Evolutionary conservation across 2,888 invertebrate species (phyloP).

Genomic region (Mythimna impura): DNA sequence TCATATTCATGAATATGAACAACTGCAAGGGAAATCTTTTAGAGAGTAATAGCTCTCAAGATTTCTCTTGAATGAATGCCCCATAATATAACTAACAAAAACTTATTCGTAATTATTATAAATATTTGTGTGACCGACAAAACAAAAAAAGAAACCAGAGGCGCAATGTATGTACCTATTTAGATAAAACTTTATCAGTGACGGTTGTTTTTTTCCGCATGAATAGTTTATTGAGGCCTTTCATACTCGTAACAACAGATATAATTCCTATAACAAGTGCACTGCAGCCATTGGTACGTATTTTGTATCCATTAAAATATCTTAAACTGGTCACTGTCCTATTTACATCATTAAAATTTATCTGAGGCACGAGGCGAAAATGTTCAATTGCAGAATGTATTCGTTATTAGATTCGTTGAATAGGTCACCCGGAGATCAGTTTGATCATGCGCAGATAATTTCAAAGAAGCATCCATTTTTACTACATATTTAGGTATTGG

Average conservation of each 20-base stretch:
- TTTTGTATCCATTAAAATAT: constrained; percentile 25
- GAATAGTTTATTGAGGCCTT: constrained; percentile 32
- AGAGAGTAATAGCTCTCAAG: no score
- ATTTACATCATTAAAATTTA: constrained; percentile 40
- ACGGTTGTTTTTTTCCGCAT: constrained; percentile 47
- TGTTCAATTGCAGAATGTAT: constrained; percentile 38
- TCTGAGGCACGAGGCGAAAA: constrained; percentile 33
- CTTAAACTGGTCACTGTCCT: constrained; percentile 33
- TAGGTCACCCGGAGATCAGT: constrained; percentile 39
- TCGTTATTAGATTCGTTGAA: constrained; percentile 29
- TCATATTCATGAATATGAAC: not conserved
- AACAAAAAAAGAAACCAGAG: constrained; percentile 28
- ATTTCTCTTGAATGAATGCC: not conserved
- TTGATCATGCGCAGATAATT: constrained; percentile 23
- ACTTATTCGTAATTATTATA: constrained; percentile 1
- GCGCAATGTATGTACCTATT: constrained; percentile 36
- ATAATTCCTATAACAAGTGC: constrained; percentile 13
- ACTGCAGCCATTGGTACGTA: constrained; percentile 1
- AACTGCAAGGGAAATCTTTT: no score
- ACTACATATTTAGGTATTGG: not conserved
- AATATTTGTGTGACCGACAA: constrained; percentile 16
- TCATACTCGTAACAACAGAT: constrained; percentile 21
- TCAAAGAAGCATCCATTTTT: not conserved
- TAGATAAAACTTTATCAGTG: constrained; percentile 59
- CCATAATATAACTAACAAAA: not conserved